Evolutionary conservation across 2,113 vertebrate genomes (phyloP), one percentile per base, ranked within the genome.

Genomic region (Coptodon bakossiorum): DNA sequence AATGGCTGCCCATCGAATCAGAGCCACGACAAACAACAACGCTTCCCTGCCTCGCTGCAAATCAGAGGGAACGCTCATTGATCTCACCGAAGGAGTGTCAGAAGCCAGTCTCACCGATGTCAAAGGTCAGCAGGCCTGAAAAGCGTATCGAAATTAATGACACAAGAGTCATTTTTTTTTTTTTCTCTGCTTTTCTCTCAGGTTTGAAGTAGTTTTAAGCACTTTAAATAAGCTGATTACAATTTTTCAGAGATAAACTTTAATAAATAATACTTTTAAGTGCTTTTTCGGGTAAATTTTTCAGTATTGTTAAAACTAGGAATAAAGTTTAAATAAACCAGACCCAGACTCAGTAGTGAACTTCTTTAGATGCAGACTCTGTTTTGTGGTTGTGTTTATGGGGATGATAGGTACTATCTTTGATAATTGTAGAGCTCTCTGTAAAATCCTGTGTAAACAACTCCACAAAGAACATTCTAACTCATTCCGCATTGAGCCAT

Each of bases 1-100:
- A 53, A 99, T 99, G 98, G 98, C 98, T 0, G 98, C 98, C 3
- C 98, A 99, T 94, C 96, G 98, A 83, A 99, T 99, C 94, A 97
- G 98, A 59, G 95, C 98, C 0, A 96, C 97, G 68, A 97, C 97
- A 92, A 98, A 96, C 92, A 96, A 97, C 94, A 96, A 96, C 19
- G 93, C 93, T 1, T 97, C 95, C 11, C 97, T 99, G 22, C 98
- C 98, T 0, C 98, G 98, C 13, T 99, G 98, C 97, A 97, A 95
- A 93, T 99, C 98, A 0, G 98, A 99, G 94, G 98, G 98, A 24
- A 97, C 98, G 0, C 96, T 99, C 54, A 98, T 99, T 5, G 98
- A 99, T 88, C 95, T 98, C 81, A 91, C 96, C 0, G 97, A 98
- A 3, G 97, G 96, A 24, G 96, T 97, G 5, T 93, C 97, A 0